Percentiles rank a stretch among this genome's conserved stretches.
phyloP scores from a whole-genome alignment of 2,797 vertebrate genomes.

The Spinibarbus caldwelli region DNA sequence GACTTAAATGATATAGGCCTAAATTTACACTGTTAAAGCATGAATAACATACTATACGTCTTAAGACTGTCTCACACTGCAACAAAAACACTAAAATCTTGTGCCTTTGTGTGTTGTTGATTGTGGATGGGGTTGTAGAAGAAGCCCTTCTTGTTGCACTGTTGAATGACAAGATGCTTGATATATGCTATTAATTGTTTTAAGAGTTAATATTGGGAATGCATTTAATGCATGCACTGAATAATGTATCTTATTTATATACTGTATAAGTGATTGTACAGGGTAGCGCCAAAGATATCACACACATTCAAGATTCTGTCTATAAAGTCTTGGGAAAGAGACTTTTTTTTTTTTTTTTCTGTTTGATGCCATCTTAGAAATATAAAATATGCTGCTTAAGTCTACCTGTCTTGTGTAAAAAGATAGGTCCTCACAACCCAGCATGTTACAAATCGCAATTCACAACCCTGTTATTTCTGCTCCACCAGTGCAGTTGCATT shows the following conservation, averaged over 20 bases:
- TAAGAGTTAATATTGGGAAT: neutral
- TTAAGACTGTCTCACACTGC: constrained; percentile 3
- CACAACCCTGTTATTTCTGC: neutral
- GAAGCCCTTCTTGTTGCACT: neutral
- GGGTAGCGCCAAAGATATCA: too few species aligned
- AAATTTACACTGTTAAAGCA: neutral
- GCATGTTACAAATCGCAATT: neutral
- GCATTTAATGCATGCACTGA: neutral
- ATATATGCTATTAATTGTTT: neutral
- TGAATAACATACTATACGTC: neutral
- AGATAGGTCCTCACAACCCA: neutral
- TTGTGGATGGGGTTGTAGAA: neutral
- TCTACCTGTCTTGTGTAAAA: neutral
- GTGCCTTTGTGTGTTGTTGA: neutral
- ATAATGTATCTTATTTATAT: neutral
- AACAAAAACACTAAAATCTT: too few species aligned
- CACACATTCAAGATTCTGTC: too few species aligned
- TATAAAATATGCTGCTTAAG: neutral
- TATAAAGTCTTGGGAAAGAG: neutral
- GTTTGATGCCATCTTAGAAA: neutral
- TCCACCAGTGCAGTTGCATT: neutral
- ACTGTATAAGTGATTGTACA: too few species aligned
- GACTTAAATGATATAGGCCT: neutral
- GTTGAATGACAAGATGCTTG: neutral
- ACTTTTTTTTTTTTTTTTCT: neutral